phyloP scores from a whole-genome alignment of 1,140 invertebrate genomes.

The Globodera rostochiensis region DNA sequence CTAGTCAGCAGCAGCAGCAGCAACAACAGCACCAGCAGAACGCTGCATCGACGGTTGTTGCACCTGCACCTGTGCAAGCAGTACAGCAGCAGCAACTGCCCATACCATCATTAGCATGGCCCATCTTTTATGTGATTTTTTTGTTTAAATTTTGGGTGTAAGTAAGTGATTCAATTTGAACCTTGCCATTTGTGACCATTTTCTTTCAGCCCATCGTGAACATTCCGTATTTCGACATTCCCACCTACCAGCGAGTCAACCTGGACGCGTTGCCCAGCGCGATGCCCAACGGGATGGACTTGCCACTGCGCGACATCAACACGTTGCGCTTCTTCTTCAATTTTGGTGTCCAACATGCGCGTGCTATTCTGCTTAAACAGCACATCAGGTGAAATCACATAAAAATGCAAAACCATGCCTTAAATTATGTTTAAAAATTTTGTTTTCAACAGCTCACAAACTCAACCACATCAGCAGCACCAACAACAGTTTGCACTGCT shows the following conservation, averaged over 20 bases:
- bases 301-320: slow-evolving; percentile 55
- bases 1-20: slow-evolving; percentile 23
- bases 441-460: slow-evolving; percentile 1
- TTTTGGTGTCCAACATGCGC: slow-evolving; percentile 53
- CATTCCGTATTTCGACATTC: slow-evolving; percentile 51
- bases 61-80: slow-evolving; percentile 12
- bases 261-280: slow-evolving; percentile 48
- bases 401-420: neutral
- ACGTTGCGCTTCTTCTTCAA: slow-evolving; percentile 57
- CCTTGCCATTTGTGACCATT: neutral
- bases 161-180: too few species aligned
- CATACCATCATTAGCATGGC: slow-evolving; percentile 38
- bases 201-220: slow-evolving; percentile 41
- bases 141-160: too few species aligned
- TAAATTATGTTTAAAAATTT: neutral
- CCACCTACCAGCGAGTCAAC: slow-evolving; percentile 52
- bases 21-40: slow-evolving; percentile 25
- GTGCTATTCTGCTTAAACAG: slow-evolving; percentile 49
- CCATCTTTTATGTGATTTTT: slow-evolving; percentile 44
- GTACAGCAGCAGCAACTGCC: neutral
- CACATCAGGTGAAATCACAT: slow-evolving; percentile 21
- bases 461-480: slow-evolving; percentile 35
- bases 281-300: slow-evolving; percentile 53
- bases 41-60: slow-evolving; percentile 4
- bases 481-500: slow-evolving; percentile 33